phyloP scores from a whole-genome alignment of 2,113 vertebrate species.

The Paratilapia polleni region DNA sequence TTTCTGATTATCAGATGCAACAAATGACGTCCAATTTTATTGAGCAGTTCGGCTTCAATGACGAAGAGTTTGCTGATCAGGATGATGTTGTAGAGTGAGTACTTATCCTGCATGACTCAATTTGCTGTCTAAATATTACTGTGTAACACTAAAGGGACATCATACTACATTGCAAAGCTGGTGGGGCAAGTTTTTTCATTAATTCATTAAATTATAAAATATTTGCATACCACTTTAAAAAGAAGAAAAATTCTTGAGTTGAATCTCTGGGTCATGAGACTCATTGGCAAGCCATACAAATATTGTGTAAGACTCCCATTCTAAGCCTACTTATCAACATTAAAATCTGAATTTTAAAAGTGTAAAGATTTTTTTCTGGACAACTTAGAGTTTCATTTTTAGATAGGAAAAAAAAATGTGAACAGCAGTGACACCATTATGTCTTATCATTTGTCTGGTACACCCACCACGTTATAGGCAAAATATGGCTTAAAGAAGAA shows the following conservation, averaged over 20 bases:
- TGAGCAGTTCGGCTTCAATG: conserved; percentile 99
- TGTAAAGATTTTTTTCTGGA: neutral
- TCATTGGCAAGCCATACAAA: neutral
- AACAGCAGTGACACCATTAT: neutral
- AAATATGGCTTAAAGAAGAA: neutral
- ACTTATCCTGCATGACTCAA: conserved; percentile 74
- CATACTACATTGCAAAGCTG: conserved; percentile 41
- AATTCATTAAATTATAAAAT: neutral
- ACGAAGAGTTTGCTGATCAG: conserved; percentile 99
- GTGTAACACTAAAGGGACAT: conserved; percentile 33
- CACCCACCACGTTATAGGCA: neutral
- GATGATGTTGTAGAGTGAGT: conserved; percentile 99
- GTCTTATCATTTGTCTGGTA: neutral
- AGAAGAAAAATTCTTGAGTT: neutral
- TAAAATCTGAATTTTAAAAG: neutral
- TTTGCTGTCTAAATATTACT: conserved; percentile 43
- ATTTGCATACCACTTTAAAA: neutral
- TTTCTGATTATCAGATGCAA: conserved; percentile 99
- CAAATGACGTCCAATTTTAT: conserved; percentile 99
- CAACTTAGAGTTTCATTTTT: neutral
- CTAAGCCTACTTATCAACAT: no score
- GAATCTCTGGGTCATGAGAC: neutral
- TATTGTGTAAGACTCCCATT: neutral
- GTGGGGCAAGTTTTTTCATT: neutral
- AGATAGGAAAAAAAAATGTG: neutral